phyloP scores from a whole-genome alignment of 2,797 vertebrate species.

The Coregonus suidteri region DNA sequence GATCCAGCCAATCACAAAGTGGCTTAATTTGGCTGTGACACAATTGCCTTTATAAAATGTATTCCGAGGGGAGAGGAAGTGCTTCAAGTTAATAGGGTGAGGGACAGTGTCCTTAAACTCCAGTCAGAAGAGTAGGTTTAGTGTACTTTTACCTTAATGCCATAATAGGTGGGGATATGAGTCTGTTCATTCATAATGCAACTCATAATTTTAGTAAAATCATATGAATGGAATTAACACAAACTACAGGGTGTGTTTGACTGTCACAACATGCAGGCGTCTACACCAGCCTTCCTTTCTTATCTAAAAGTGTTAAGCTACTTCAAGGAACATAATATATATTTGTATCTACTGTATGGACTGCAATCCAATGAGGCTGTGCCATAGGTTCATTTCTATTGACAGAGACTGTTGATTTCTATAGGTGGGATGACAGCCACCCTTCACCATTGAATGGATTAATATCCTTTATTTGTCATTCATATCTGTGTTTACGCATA shows the following conservation, averaged over 20 bases:
- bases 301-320: too few species aligned
- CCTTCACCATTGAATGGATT: conserved; percentile 45
- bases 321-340: too few species aligned
- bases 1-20: conserved; percentile 78
- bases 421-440: conserved; percentile 17
- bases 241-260: conserved; percentile 4
- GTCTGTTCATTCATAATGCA: conserved; percentile 33
- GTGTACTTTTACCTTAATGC: conserved; percentile 23
- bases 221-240: conserved; percentile 10
- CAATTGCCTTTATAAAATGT: conserved; percentile 45
- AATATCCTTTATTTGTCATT: conserved; percentile 61
- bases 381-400: background rate
- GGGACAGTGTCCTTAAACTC: conserved; percentile 55
- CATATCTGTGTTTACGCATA: conserved; percentile 67
- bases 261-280: background rate
- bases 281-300: too few species aligned
- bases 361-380: background rate
- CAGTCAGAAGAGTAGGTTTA: conserved; percentile 18
- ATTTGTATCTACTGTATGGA: too few species aligned
- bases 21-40: conserved; percentile 82
- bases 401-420: conserved; percentile 6
- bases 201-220: conserved; percentile 30
- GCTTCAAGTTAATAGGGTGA: conserved; percentile 65
- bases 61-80: conserved; percentile 62
- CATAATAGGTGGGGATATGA: conserved; percentile 8